Percentiles rank a stretch among this genome's conserved stretches.
phyloP scores from a whole-genome alignment of 2,113 vertebrate genomes.

The Suncus etruscus region DNA sequence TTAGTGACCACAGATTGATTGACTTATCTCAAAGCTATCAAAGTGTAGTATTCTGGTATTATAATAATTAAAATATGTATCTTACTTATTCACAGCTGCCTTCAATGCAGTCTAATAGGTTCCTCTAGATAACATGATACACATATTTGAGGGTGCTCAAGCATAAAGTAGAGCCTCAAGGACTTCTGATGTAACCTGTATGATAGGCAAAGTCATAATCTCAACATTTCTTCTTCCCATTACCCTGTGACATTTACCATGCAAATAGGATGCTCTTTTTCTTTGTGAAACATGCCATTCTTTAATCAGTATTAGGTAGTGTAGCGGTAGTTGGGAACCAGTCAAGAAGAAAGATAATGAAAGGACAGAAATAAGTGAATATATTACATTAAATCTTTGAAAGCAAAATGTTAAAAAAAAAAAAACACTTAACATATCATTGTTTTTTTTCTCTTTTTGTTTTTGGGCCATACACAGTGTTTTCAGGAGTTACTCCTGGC shows the following conservation, averaged over 20 bases:
- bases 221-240: not conserved
- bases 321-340: not conserved
- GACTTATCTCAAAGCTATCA: not conserved
- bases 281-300: not conserved
- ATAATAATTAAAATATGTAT: too few species aligned
- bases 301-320: not conserved
- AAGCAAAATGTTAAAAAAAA: not conserved
- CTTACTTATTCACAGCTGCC: not conserved
- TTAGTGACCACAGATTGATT: not conserved
- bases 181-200: not conserved
- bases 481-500: too few species aligned
- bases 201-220: not conserved
- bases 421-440: too few species aligned
- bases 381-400: not conserved
- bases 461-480: too few species aligned
- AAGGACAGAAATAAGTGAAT: conserved; percentile 12
- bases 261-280: not conserved
- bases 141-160: not conserved
- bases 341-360: not conserved
- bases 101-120: not conserved
- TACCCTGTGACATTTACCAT: not conserved
- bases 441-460: too few species aligned
- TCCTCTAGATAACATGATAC: not conserved
- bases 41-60: not conserved
- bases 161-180: not conserved